Conservation (phyloP, 2,113 vertebrate genomes). For the Cyanoramphus novaezelandiae region DNA sequence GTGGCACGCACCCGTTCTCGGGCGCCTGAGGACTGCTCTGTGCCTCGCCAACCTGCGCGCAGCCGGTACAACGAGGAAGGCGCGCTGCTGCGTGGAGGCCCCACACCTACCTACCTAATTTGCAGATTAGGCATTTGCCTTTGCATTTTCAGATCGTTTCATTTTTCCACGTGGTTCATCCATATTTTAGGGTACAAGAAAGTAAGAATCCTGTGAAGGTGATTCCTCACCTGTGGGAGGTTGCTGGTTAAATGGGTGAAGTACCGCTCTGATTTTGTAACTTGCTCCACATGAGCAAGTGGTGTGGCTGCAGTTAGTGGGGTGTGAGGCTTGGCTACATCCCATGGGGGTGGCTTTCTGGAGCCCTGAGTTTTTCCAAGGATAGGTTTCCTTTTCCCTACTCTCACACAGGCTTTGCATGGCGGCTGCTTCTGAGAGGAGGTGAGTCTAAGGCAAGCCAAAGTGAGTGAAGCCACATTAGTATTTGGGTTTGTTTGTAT, state of each 20-base stretch:
- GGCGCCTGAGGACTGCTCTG: background rate
- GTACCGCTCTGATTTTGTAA: background rate
- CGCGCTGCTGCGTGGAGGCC: background rate
- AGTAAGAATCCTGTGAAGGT: background rate
- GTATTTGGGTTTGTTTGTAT: background rate
- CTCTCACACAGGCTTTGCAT: background rate
- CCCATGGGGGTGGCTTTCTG: accelerated
- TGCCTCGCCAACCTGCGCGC: background rate
- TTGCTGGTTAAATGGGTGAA: background rate
- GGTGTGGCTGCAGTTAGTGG: background rate
- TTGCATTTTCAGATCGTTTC: background rate
- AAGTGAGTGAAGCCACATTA: slow-evolving; percentile 8
- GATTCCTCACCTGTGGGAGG: background rate
- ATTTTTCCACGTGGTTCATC: background rate
- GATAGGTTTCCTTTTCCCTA: background rate
- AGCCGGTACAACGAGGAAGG: background rate
- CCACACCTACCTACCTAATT: background rate
- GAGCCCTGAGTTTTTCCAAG: background rate
- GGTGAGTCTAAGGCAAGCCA: background rate
- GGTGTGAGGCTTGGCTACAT: background rate
- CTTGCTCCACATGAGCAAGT: background rate
- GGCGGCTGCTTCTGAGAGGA: background rate
- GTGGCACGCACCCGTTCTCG: background rate
- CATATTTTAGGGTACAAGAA: background rate
- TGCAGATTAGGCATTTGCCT: background rate